Base-by-base conservation (phyloP, 2,888 invertebrate genomes). In the Lissocephala sabroskyi region DNA sequence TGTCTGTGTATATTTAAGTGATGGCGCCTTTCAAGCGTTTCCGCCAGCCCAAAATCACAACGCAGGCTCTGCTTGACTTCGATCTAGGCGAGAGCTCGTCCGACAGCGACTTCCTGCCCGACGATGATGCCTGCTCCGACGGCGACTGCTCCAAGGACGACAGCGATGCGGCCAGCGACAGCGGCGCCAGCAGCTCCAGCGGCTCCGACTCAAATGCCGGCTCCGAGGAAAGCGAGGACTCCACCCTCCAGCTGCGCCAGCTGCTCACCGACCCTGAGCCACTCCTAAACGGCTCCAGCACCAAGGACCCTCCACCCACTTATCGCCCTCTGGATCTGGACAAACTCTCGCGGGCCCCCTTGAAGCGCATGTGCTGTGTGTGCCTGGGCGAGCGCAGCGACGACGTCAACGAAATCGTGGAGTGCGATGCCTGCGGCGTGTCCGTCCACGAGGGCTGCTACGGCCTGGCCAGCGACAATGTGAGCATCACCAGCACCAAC, bases 381-480 rank as follows among this genome's bases (percentile, higher is more conserved):
- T 98, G 98, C 80, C 86, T 97, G 44, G 96, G 97, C 1, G 97
- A 97, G 64, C 89, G 92, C 67, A 96, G 95, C 84, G 96, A 95
- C 86, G 94, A 94, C 68, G 89, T 93, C 47, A 97, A 98, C 86
- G 98, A 98, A 85, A 96, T 98, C 65, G 95, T 98, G 0, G 97
- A 97, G 85, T 98, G 98, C 85, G 98, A 98, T 86, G 93, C 95
- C 16, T 98, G 98, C 86, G 96, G 96, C 2, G 94, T 97, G 3
- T 94, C 96, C 33, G 97, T 98, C 2, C 98, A 98, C 85, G 98
- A 98, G 89, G 96, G 95, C 58, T 98, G 97, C 80, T 97, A 98
- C 85, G 97, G 97, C 4, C 93, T 97, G 30, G 33, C 37, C 1
- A 94, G 94, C 36, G 97, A 98, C 81, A 91, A 92, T 36, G 92